Percentiles rank a stretch among this genome's conserved stretches.
Evolutionary conservation across 2,888 invertebrate species (phyloP).

Genomic region (Hirtodrosophila duncani): DNA sequence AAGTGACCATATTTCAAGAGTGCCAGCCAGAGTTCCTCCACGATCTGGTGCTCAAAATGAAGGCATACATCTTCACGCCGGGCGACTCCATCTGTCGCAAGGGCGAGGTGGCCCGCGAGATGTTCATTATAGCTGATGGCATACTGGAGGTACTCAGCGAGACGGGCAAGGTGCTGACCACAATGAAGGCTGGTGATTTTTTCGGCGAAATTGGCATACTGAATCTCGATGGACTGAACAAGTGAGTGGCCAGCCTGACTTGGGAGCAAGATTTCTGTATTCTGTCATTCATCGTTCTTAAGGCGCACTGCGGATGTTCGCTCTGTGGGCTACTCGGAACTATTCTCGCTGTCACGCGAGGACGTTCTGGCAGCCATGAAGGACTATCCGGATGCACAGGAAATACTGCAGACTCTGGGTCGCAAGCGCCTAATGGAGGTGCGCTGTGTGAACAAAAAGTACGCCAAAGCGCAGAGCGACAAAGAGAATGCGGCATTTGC

Average conservation of each 20-base stretch:
- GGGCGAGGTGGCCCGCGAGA: conserved; percentile 95
- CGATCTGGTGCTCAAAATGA: conserved; percentile 98
- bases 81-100: conserved; percentile 97
- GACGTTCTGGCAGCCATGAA: conserved; percentile 97
- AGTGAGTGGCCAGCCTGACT: too few species aligned
- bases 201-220: conserved; percentile 98
- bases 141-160: conserved; percentile 97
- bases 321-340: conserved; percentile 96
- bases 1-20: conserved; percentile 97
- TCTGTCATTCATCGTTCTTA: too few species aligned
- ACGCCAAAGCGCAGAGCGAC: conserved; percentile 75
- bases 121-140: conserved; percentile 99
- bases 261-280: too few species aligned
- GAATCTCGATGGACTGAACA: conserved; percentile 96
- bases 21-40: conserved; percentile 98
- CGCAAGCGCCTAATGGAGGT: conserved; percentile 92
- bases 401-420: conserved; percentile 92
- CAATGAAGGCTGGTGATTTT: conserved; percentile 98
- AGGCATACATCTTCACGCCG: conserved; percentile 98
- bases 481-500: conserved; percentile 69
- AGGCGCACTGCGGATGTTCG: conserved; percentile 97
- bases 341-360: conserved; percentile 95
- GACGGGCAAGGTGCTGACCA: conserved; percentile 93
- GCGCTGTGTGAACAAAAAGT: conserved; percentile 80
- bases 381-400: conserved; percentile 97